A percentile compares a stretch with the other conserved stretches of the same genome.
These are phyloP conservation scores for Malachius bipustulatus DNA, from an alignment of 2,888 invertebrate genomes.

Conservation along the genomic window DNA sequence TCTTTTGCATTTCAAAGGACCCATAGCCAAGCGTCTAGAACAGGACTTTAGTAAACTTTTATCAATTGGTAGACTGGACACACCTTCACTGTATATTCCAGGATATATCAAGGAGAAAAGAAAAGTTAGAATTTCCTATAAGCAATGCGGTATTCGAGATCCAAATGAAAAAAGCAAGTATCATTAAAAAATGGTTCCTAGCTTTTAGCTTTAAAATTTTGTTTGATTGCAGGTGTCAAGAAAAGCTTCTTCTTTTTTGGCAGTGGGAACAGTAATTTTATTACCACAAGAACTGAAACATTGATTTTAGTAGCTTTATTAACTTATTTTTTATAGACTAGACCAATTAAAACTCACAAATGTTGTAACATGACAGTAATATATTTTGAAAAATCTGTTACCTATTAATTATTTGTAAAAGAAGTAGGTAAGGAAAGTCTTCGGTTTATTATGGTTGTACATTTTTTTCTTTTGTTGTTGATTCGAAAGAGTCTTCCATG, in stretches of 20 bases:
- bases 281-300: too few species aligned
- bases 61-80: conserved; percentile 58
- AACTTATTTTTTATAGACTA: too few species aligned
- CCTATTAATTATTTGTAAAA: too few species aligned
- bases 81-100: conserved; percentile 65
- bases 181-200: background rate
- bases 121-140: conserved; percentile 58
- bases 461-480: too few species aligned
- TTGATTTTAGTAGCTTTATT: too few species aligned
- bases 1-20: conserved; percentile 75
- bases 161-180: conserved; percentile 53
- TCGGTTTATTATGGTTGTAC: too few species aligned
- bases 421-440: too few species aligned
- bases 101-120: conserved; percentile 62
- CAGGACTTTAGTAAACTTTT: conserved; percentile 67
- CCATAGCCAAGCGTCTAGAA: conserved; percentile 66
- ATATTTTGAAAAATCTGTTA: too few species aligned
- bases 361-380: too few species aligned
- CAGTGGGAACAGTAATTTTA: background rate
- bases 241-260: conserved; percentile 1
- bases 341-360: too few species aligned
- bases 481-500: too few species aligned
- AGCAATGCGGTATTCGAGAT: conserved; percentile 65
- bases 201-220: conserved; percentile 4
- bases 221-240: conserved; percentile 3